phyloP scores from a whole-genome alignment of 2,797 vertebrate species.

The Cyprinodon diabolis region DNA sequence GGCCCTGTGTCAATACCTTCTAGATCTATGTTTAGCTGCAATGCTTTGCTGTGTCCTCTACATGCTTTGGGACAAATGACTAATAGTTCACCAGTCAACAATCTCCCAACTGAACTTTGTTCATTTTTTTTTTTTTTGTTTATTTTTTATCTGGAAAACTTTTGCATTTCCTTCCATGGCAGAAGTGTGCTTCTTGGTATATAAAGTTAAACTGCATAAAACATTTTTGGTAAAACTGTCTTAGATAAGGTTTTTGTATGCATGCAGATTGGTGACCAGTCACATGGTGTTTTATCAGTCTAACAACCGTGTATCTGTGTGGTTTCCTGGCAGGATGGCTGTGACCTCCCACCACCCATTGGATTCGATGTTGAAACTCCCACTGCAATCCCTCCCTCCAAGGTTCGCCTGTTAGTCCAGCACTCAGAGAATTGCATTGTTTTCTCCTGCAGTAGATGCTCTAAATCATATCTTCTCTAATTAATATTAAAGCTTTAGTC shows the following conservation, averaged over 20 bases:
- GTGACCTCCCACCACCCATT: conserved; percentile 89
- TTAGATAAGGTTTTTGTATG: not conserved
- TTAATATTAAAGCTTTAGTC: not conserved
- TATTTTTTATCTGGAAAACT: not conserved
- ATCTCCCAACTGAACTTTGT: too few relatives aligned
- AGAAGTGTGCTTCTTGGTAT: not conserved
- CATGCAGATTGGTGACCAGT: not conserved
- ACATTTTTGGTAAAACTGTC: too few relatives aligned
- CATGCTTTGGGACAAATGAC: too few relatives aligned
- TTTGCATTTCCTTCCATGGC: not conserved
- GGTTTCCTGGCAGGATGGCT: conserved; percentile 82
- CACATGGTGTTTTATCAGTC: not conserved
- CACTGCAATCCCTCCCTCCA: conserved; percentile 86
- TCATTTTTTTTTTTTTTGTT: not conserved
- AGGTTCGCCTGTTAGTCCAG: conserved; percentile 58
- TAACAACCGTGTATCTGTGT: conserved; percentile 3
- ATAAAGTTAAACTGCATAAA: not conserved
- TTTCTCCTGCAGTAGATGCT: not conserved
- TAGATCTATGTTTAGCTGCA: not conserved
- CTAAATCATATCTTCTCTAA: not conserved
- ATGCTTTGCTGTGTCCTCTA: too few relatives aligned
- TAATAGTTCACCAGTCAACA: too few relatives aligned
- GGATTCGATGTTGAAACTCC: conserved; percentile 88
- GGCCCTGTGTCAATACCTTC: not conserved
- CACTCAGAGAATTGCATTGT: not conserved